Conservation (phyloP, 2,797 vertebrate genomes). For the Periophthalmus magnuspinnatus region DNA sequence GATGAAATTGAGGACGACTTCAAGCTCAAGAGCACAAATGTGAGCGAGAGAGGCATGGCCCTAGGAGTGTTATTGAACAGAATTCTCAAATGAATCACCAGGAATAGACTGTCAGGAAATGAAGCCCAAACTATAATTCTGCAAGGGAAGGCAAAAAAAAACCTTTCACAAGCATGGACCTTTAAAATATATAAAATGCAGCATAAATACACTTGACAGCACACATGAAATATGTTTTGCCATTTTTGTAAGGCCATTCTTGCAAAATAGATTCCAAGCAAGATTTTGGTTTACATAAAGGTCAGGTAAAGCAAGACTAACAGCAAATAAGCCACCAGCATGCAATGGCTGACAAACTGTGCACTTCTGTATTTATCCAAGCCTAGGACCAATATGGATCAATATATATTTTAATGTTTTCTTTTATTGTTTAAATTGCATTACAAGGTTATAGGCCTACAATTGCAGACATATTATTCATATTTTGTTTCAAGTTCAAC, state of each 20-base stretch:
- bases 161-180: neutral
- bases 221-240: no score
- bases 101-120: neutral
- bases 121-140: neutral
- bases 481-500: no score
- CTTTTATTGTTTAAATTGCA: no score
- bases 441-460: no score
- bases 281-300: neutral
- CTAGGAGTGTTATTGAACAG: neutral
- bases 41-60: constrained; percentile 67
- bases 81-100: neutral
- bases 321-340: no score
- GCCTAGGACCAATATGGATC: no score
- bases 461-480: no score
- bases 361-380: no score
- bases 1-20: constrained; percentile 98
- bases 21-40: constrained; percentile 90
- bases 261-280: neutral
- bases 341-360: no score
- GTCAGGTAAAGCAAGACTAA: no score
- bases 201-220: neutral
- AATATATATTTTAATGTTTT: no score
- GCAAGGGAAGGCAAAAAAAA: neutral
- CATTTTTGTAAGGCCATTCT: no score
- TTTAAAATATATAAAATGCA: neutral